phyloP scores from a whole-genome alignment of 2,888 invertebrate genomes.

The Venustoraphidia nigricollis region DNA sequence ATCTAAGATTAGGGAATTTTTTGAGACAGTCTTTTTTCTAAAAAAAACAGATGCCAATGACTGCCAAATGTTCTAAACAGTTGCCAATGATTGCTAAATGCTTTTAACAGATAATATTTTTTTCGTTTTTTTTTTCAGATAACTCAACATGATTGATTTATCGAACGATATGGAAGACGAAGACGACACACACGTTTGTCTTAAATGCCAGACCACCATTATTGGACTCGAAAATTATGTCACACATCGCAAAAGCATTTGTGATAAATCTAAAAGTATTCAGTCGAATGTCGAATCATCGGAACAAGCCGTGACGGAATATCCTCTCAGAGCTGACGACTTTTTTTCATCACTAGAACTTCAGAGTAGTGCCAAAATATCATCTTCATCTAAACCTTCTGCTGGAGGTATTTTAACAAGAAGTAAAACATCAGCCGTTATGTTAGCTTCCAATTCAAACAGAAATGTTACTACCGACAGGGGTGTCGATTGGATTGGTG shows the following conservation, averaged over 20 bases:
- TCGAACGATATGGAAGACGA: conserved; percentile 41
- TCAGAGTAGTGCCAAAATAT: conserved; percentile 54
- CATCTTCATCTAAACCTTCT: conserved; percentile 22
- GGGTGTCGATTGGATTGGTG: conserved; percentile 34
- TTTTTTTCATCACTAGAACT: conserved; percentile 74
- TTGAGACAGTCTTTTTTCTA: too few relatives aligned
- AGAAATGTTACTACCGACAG: background rate
- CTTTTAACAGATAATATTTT: background rate
- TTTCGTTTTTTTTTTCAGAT: conserved; percentile 14
- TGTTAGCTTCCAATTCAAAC: conserved; percentile 20
- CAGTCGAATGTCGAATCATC: conserved; percentile 20
- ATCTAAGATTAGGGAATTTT: too few relatives aligned
- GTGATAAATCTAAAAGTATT: conserved; percentile 28
- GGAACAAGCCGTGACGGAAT: conserved; percentile 29
- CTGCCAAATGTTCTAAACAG: too few relatives aligned
- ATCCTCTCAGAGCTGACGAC: conserved; percentile 61
- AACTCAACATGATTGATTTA: conserved; percentile 31
- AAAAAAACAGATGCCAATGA: too few relatives aligned
- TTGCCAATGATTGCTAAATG: too few relatives aligned
- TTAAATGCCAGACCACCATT: conserved; percentile 72
- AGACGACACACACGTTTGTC: conserved; percentile 75
- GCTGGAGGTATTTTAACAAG: conserved; percentile 29
- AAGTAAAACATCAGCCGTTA: conserved; percentile 27
- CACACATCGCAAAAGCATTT: conserved; percentile 60
- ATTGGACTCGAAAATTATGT: conserved; percentile 77